phyloP scores from a whole-genome alignment of 1,140 invertebrate species.

The Harpegnathos saltator region DNA sequence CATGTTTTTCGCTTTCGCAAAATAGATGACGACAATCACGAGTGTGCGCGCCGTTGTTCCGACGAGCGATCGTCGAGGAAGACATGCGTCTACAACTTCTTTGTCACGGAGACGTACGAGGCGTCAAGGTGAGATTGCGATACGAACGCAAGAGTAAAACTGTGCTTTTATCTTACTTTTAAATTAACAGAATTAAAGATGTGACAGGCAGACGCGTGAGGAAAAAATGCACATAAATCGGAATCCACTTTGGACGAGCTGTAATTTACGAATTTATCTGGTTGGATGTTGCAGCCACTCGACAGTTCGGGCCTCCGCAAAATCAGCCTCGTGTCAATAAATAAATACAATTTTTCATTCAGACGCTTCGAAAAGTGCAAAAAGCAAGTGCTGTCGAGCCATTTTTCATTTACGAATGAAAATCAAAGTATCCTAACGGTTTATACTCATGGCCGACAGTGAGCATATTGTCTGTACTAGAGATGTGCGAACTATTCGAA shows the following conservation, averaged over 20 bases:
- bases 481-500: no score
- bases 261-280: neutral
- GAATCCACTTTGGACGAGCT: neutral
- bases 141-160: neutral
- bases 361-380: no score
- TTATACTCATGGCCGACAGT: conserved; percentile 33
- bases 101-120: conserved; percentile 56
- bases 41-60: conserved; percentile 69
- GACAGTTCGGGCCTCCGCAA: no score
- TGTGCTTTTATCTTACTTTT: neutral
- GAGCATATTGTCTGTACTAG: no score
- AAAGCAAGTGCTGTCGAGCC: no score
- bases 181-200: neutral
- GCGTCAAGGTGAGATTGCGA: conserved; percentile 62
- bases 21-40: conserved; percentile 59
- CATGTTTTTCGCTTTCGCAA: neutral
- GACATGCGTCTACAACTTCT: conserved; percentile 71
- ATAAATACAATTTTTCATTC: no score
- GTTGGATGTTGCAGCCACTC: no score
- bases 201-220: neutral
- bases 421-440: conserved; percentile 56
- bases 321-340: no score
- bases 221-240: neutral
- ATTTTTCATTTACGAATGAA: neutral
- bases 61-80: conserved; percentile 50